Evolutionary conservation across 2,797 vertebrate species (phyloP).

Genomic region (Buceros bicornis): DNA sequence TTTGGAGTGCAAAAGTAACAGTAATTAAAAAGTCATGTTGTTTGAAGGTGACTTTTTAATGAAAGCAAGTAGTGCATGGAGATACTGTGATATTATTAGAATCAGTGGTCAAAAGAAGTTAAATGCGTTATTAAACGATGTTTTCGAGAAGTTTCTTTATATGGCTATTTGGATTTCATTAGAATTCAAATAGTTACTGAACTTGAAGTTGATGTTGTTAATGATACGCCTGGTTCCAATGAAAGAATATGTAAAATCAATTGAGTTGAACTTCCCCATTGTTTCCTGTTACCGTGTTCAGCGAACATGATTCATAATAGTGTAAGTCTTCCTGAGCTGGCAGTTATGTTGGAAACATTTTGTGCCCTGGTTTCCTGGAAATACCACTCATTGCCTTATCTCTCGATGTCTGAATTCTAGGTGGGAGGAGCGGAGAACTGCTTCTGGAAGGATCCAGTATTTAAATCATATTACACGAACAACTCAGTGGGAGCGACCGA

Average conservation of each 20-base stretch:
- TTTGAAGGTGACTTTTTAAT: background rate
- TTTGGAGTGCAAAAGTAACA: background rate
- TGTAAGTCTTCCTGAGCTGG: slow-evolving; percentile 62
- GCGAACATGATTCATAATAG: slow-evolving; percentile 41
- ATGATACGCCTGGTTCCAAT: background rate
- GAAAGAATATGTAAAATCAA: background rate
- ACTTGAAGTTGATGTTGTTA: background rate
- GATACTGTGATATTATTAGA: background rate
- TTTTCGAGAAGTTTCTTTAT: background rate
- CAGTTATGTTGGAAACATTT: slow-evolving; percentile 52
- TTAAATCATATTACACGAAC: slow-evolving; percentile 96
- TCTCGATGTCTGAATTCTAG: slow-evolving; percentile 80
- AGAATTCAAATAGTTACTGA: background rate
- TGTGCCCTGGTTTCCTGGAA: slow-evolving; percentile 67
- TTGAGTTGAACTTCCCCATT: slow-evolving; percentile 23
- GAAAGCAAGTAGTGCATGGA: background rate
- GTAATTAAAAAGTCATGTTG: background rate
- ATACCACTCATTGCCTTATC: slow-evolving; percentile 73
- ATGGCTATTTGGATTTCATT: background rate
- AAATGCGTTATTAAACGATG: background rate
- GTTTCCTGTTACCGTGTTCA: slow-evolving; percentile 57
- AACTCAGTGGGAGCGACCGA: slow-evolving; percentile 96
- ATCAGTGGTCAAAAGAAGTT: background rate
- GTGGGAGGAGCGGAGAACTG: slow-evolving; percentile 95
- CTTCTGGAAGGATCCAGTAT: slow-evolving; percentile 95